These are phyloP conservation scores for Callipepla squamata DNA, from an alignment of 2,113 vertebrate genomes.

Conservation along the genomic window DNA sequence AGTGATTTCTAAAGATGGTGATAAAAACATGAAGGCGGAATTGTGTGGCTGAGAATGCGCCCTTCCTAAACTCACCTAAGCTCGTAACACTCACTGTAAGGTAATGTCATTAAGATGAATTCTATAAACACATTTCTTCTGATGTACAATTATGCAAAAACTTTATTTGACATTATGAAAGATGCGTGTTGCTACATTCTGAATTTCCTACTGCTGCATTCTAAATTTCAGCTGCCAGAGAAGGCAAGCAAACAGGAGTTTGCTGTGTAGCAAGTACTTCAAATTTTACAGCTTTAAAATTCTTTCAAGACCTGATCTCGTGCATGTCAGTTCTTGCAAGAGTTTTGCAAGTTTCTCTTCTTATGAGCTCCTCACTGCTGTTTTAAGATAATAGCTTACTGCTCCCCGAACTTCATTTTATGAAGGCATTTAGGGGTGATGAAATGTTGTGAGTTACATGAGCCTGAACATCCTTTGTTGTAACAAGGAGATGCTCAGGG, in stretches of 20 bases:
- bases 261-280: neutral
- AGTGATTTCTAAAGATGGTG: neutral
- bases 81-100: neutral
- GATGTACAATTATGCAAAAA: accelerated
- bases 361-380: neutral
- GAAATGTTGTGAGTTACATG: neutral
- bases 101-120: neutral
- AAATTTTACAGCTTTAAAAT: neutral
- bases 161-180: neutral
- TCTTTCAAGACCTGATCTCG: neutral
- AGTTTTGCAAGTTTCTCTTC: neutral
- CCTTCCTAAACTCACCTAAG: neutral
- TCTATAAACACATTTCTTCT: neutral
- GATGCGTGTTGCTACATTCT: neutral
- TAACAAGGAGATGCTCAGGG: neutral
- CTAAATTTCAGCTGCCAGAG: neutral
- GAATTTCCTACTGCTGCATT: neutral
- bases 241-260: neutral
- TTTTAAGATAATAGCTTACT: neutral
- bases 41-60: neutral
- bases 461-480: neutral
- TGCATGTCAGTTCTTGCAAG: neutral
- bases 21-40: neutral
- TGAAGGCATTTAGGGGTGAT: neutral
- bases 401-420: neutral